Percentiles rank a stretch among this genome's conserved stretches.
These are phyloP conservation scores for Sebastes elongatus DNA, from an alignment of 2,797 vertebrate genomes.

Conservation along the genomic window DNA sequence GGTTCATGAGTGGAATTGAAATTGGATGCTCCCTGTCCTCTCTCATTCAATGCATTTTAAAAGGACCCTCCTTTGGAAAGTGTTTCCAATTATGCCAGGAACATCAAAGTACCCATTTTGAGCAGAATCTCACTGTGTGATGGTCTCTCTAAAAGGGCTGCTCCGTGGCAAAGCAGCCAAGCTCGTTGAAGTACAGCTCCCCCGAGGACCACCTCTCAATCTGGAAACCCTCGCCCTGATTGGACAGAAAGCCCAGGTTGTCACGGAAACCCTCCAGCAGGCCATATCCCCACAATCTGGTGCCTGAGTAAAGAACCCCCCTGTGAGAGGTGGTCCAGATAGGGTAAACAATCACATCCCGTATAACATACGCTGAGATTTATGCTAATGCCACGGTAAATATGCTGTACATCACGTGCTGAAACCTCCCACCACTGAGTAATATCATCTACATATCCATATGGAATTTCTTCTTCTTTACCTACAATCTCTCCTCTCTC, in stretches of 20 bases:
- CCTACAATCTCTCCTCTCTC: neutral
- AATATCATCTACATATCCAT: conserved; percentile 46
- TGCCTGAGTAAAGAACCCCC: conserved; percentile 50
- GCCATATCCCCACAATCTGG: conserved; percentile 72
- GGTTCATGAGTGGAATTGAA: conserved; percentile 77
- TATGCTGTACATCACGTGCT: conserved; percentile 46
- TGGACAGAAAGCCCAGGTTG: conserved; percentile 75
- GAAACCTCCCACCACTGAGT: conserved; percentile 19
- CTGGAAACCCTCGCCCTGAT: conserved; percentile 68
- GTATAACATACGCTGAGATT: conserved; percentile 30
- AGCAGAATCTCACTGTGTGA: conserved; percentile 75
- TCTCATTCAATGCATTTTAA: conserved; percentile 78
- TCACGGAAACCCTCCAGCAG: conserved; percentile 79
- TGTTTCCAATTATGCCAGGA: conserved; percentile 79
- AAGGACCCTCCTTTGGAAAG: conserved; percentile 74
- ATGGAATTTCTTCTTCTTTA: conserved; percentile 31
- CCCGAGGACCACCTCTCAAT: conserved; percentile 81
- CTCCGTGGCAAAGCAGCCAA: conserved; percentile 71
- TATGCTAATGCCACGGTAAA: conserved; percentile 67
- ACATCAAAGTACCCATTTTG: conserved; percentile 79
- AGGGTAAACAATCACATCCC: conserved; percentile 61
- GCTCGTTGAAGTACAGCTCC: conserved; percentile 74
- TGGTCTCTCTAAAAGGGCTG: conserved; percentile 71
- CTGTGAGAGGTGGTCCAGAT: conserved; percentile 58
- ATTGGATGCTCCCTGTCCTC: conserved; percentile 74